Base-by-base conservation (phyloP, 2,113 vertebrate genomes). In the Neolamprologus brichardi region DNA sequence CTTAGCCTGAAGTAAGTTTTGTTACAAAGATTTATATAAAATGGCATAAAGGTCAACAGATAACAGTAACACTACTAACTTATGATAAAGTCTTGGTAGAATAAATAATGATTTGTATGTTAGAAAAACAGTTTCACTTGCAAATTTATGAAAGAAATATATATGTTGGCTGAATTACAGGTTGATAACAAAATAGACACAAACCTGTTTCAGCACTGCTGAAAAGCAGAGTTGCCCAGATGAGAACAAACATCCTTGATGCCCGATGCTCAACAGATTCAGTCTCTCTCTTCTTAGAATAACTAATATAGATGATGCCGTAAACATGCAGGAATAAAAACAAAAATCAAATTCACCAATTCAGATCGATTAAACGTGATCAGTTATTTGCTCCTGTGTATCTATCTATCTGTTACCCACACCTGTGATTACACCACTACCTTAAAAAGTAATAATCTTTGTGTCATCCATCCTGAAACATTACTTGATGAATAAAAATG, bases 311-410 rank as follows among this genome's bases (percentile, higher is more conserved):
- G 11, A 11, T 39, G 41, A 20, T 18, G 2, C 5, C 14, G 17
- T 9, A 20, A 84, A 75, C 11, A 25, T 23, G 12, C 6, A 87
- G 54, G 44, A 81, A 85, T 8, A 30, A 23, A 82, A 79, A 3
- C 8, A 37, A 64, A 70, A 70, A 23, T 62, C 4, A 12, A 67
- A 37, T 12, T 37, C 60, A 64, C 0, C 32, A 64, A n/a, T 37
- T 64, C 60, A 37, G 2, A 37, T 23, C 12, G 1, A 32, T 60
- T 60, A 32, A 60, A 60, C 0, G 4, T 2, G 58, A 20, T 28
- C 14, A 39, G 14, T 3, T 53, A 34, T 51, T 34, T 67, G 1
- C 12, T 44, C 8, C 37, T 6, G 2, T 46, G 1, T 41, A 2
- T 41, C 13, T 41, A 2, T 41, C 13, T 18, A 30, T 30, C 46